A percentile compares a stretch with the other conserved stretches of the same genome.
These are phyloP conservation scores for Perca flavescens DNA, from an alignment of 2,113 vertebrate species.

Conservation along the genomic window DNA sequence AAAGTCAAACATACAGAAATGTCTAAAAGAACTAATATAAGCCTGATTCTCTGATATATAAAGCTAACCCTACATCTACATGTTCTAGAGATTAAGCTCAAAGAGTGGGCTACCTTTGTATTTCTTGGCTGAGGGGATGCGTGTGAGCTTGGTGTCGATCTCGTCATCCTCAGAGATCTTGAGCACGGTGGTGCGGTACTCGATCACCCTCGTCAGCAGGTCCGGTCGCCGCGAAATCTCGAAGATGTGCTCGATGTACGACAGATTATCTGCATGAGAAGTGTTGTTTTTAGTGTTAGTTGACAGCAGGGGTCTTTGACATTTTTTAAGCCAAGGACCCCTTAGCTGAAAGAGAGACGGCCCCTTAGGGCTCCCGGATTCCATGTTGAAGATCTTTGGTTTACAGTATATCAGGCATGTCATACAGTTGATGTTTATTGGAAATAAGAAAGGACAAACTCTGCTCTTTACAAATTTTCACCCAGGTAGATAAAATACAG, in stretches of 20 bases:
- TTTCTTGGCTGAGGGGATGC: conserved; percentile 96
- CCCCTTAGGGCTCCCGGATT: no score
- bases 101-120: conserved; percentile 89
- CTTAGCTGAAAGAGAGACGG: no score
- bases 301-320: not conserved
- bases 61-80: not conserved
- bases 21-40: no score
- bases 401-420: not conserved
- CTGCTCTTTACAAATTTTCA: not conserved
- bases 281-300: not conserved
- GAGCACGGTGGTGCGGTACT: conserved; percentile 94
- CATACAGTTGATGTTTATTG: not conserved
- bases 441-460: not conserved
- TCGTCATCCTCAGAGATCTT: conserved; percentile 96
- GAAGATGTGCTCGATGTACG: conserved; percentile 96
- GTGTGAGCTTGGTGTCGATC: conserved; percentile 95
- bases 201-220: conserved; percentile 92
- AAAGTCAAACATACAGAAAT: not conserved
- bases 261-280: conserved; percentile 88
- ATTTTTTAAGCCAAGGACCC: no score
- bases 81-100: not conserved
- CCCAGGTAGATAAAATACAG: not conserved
- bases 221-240: conserved; percentile 95
- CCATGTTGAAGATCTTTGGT: no score
- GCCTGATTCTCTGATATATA: not conserved